phyloP scores from a whole-genome alignment of 1,140 invertebrate species.

The Drosophila melanica region DNA sequence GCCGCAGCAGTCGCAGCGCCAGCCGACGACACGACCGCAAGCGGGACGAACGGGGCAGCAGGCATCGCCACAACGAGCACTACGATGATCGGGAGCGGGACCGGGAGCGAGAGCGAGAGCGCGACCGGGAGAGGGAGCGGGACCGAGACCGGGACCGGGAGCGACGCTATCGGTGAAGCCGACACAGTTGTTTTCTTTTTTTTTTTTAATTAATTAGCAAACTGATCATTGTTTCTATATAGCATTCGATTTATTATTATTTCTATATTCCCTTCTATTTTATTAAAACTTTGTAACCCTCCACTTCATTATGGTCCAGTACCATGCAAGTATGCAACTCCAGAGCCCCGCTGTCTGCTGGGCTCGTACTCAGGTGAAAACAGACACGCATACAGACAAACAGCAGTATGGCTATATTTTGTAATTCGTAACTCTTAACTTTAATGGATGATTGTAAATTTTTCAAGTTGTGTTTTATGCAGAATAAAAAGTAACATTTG shows the following conservation, averaged over 20 bases:
- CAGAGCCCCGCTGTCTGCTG: slow-evolving; percentile 5
- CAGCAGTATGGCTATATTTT: slow-evolving; percentile 57
- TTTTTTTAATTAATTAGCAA: slow-evolving; percentile 3
- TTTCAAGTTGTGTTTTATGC: slow-evolving; percentile 73
- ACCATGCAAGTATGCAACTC: slow-evolving; percentile 4
- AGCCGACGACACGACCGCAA: slow-evolving; percentile 36
- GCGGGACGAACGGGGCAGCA: slow-evolving; percentile 53
- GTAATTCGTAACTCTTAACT: slow-evolving; percentile 61
- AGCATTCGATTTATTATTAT: slow-evolving; percentile 32
- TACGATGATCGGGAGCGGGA: slow-evolving; percentile 59
- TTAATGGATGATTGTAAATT: slow-evolving; percentile 55
- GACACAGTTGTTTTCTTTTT: background rate
- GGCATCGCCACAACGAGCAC: slow-evolving; percentile 58
- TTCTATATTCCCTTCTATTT: slow-evolving; percentile 15
- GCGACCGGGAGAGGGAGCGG: slow-evolving; percentile 27
- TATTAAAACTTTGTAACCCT: slow-evolving; percentile 2
- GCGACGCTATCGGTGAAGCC: slow-evolving; percentile 63
- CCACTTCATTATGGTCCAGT: slow-evolving; percentile 11
- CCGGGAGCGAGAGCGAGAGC: slow-evolving; percentile 40
- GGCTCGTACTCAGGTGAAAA: slow-evolving; percentile 66
- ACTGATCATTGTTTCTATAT: slow-evolving; percentile 14
- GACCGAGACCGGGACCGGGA: slow-evolving; percentile 55
- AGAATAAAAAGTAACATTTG: slow-evolving; percentile 59
- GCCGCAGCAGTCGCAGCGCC: slow-evolving; percentile 23
- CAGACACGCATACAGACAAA: slow-evolving; percentile 18